Conservation (phyloP, 2,888 invertebrate genomes). For the Helicoverpa assulta region DNA sequence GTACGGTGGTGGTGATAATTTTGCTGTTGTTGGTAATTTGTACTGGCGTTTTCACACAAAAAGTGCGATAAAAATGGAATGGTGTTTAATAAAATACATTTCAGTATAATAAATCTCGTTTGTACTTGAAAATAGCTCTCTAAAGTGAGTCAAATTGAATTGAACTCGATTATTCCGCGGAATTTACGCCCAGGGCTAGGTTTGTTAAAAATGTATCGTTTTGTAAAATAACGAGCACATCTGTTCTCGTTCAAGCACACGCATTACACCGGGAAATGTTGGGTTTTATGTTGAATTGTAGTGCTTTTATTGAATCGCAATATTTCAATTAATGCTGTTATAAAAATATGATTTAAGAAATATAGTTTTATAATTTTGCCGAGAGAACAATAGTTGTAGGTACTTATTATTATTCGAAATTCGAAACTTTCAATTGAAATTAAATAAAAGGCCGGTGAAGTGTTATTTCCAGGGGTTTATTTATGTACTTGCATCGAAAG, state of each 20-base stretch:
- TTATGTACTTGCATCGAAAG: no score
- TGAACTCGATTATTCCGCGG: conserved; percentile 65
- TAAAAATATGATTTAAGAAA: conserved; percentile 50
- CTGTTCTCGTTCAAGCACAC: conserved; percentile 66
- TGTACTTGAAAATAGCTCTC: conserved; percentile 37
- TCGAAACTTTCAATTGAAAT: no score
- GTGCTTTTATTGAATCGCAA: conserved; percentile 69
- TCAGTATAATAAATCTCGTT: conserved; percentile 39
- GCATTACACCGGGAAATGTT: conserved; percentile 63
- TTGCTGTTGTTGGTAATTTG: conserved; percentile 18
- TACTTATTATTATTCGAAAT: background rate
- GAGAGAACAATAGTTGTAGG: conserved; percentile 17
- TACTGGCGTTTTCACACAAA: background rate
- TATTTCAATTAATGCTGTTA: conserved; percentile 68
- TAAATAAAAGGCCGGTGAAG: no score
- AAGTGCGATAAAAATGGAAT: background rate
- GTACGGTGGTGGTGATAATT: conserved; percentile 32
- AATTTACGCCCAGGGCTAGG: conserved; percentile 59
- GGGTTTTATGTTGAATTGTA: conserved; percentile 69
- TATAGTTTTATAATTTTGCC: conserved; percentile 39
- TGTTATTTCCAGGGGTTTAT: no score
- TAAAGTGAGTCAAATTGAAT: conserved; percentile 55
- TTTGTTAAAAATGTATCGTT: conserved; percentile 73
- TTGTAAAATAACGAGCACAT: conserved; percentile 71
- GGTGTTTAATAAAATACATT: conserved; percentile 2